Conservation (phyloP, 2,113 vertebrate species). For the Urocynchramus pylzowi region DNA sequence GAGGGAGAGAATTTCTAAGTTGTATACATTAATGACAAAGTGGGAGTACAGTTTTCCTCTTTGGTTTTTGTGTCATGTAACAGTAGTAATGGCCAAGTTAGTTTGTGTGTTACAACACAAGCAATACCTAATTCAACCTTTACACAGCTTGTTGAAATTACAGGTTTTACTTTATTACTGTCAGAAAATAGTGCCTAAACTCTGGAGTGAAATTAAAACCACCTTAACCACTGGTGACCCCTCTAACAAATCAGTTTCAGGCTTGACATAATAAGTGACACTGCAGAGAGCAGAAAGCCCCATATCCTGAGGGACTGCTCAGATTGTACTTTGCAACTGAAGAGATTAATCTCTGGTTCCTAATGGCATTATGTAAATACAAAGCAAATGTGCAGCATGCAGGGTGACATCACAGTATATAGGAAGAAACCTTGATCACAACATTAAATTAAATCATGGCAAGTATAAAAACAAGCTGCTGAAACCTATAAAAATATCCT, state of each 20-base stretch:
- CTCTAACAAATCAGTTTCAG: not conserved
- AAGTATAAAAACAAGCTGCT: conserved; percentile 16
- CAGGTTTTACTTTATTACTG: not conserved
- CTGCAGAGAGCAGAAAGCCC: not conserved
- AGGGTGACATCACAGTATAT: not conserved
- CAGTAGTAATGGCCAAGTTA: not conserved
- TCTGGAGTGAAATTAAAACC: not conserved
- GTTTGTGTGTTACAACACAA: not conserved
- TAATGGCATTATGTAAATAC: conserved; percentile 21
- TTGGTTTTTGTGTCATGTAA: not conserved
- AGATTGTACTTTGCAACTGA: not conserved
- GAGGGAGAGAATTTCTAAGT: not conserved
- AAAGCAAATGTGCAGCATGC: not conserved
- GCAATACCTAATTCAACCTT: not conserved
- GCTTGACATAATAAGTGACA: not conserved
- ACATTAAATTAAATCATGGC: conserved; percentile 4
- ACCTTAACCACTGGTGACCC: not conserved
- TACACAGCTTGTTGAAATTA: not conserved
- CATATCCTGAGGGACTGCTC: not conserved
- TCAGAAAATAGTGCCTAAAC: not conserved
- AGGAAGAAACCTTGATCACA: not conserved
- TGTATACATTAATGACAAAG: not conserved
- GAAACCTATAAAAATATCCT: conserved; percentile 21
- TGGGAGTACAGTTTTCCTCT: not conserved
- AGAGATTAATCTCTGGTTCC: not conserved